Conservation (phyloP, 2,888 invertebrate genomes). For the Drosophila demipolita region DNA sequence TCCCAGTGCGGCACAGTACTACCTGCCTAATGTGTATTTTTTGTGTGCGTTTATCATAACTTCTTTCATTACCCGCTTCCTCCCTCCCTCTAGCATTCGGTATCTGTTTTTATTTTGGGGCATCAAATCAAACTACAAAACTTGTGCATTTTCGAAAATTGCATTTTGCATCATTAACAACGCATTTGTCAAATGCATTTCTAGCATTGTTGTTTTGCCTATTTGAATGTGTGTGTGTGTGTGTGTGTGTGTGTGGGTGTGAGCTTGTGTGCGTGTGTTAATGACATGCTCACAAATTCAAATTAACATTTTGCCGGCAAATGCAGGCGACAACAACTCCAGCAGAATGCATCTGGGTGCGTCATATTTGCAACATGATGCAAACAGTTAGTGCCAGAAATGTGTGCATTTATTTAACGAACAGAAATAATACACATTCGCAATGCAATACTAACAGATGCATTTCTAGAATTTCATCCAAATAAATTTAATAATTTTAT, state of each 20-base stretch:
- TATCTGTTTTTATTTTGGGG: conserved; percentile 2
- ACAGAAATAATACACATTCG: neutral
- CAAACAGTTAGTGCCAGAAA: conserved; percentile 49
- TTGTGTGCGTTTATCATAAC: neutral
- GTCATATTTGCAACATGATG: conserved; percentile 50
- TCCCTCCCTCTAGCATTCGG: neutral
- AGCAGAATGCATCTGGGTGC: conserved; percentile 44
- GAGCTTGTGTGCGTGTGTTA: conserved; percentile 69
- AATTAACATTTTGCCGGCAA: conserved; percentile 80
- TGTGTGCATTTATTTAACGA: neutral
- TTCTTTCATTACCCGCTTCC: neutral
- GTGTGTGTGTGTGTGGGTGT: conserved; percentile 29
- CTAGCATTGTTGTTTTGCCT: conserved; percentile 1
- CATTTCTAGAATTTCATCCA: neutral
- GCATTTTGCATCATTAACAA: conserved; percentile 80
- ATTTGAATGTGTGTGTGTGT: neutral
- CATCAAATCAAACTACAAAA: conserved; percentile 62
- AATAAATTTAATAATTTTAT: neutral
- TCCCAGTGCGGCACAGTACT: conserved; percentile 24
- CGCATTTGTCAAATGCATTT: conserved; percentile 77
- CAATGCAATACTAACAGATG: neutral
- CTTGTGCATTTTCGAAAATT: conserved; percentile 77
- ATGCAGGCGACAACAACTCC: conserved; percentile 65
- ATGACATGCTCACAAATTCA: conserved; percentile 82
- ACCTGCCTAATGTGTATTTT: conserved; percentile 14